Evolutionary conservation across 1,140 invertebrate genomes (phyloP).

Genomic region (Camponotus pennsylvanicus): DNA sequence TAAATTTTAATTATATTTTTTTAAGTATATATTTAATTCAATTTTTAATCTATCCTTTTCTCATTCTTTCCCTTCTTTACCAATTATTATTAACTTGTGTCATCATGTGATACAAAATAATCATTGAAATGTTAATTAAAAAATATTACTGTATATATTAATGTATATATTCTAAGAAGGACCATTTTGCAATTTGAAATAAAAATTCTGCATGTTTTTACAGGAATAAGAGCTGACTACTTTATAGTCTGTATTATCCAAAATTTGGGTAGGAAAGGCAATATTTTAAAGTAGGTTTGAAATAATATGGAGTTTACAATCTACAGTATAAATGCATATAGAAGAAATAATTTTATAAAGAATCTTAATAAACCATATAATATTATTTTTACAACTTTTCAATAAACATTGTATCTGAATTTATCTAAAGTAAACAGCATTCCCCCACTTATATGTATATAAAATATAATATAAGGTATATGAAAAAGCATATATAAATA

Average conservation of each 20-base stretch:
- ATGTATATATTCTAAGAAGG: background rate
- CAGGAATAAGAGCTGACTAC: background rate
- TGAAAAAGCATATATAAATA: background rate
- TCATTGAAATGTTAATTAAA: too few relatives aligned
- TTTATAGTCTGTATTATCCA: background rate
- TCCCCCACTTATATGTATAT: background rate
- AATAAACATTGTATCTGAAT: background rate
- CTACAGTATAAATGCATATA: background rate
- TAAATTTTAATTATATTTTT: too few relatives aligned
- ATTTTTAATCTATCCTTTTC: too few relatives aligned
- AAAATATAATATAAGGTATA: background rate
- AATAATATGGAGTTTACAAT: background rate
- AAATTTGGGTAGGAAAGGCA: background rate
- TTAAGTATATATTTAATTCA: too few relatives aligned
- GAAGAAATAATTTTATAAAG: conserved; percentile 11
- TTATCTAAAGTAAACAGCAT: background rate
- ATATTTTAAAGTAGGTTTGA: background rate
- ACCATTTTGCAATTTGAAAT: background rate
- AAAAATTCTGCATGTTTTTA: background rate
- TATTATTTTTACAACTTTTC: background rate
- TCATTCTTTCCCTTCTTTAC: too few relatives aligned
- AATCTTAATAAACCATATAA: conserved; percentile 10
- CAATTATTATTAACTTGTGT: too few relatives aligned
- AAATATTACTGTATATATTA: too few relatives aligned
- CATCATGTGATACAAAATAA: too few relatives aligned